Base-by-base conservation (phyloP, 37 sponge, comb jelly and placozoan genomes). In the Agelas oroides region DNA sequence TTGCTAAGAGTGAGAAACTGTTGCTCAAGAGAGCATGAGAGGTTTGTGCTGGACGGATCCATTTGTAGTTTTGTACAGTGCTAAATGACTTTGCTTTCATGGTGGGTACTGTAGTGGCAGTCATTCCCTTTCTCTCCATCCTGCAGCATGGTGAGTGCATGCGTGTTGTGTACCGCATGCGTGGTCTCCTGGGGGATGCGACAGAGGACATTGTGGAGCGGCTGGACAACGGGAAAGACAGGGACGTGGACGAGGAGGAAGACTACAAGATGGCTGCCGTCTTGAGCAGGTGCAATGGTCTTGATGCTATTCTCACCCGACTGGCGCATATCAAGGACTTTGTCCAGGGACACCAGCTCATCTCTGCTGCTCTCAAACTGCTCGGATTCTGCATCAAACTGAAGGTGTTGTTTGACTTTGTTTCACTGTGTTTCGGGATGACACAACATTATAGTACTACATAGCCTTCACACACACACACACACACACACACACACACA, bases 141-240 rank as follows among this genome's bases (percentile, higher is more conserved):
- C 32, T 55, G 41, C 57, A 83, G 87, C 83, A 86, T 71, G 67
- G 73, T 30, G 84, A 95, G 20, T 52, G 79, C 16, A 97, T 97
- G 97, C 59, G 86, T 34, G 89, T 97, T 19, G 83, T 97, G 53
- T 97, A 95, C 66, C 87, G 97, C 3, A 97, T 97, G 97, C 87
- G 94, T 70, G 96, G 93, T 81, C 95, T 97, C 58, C 75, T 97
- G 32, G 97, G 97, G 25, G 97, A 97, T 37, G 97, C 97, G 38
- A 97, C 97, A 0, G 97, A 97, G 76, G 97, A 97, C 71, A 92
- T 97, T 40, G 84, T 97, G 18, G 92, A 97, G 82, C 41, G 80
- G 18, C 83, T 97, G 67, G 85, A 79, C 66, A 54, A 39, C 37
- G 93, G 80, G 18, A 78, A 81, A 31, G 93, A 78, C 69, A 78